Conservation (phyloP, 2,797 vertebrate genomes). For the Diceros bicornis region DNA sequence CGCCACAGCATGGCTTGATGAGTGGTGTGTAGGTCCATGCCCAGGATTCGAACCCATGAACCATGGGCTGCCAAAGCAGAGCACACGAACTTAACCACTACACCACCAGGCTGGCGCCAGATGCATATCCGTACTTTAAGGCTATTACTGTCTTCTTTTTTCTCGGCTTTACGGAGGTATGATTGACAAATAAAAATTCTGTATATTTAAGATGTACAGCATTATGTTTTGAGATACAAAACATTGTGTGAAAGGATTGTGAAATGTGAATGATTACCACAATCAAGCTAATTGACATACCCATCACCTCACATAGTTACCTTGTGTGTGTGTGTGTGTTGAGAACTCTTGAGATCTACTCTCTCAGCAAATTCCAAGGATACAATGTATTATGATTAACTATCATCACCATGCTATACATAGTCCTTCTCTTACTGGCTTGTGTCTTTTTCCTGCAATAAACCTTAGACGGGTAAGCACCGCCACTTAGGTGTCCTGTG, state of each 20-base stretch:
- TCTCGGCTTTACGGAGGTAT: not conserved
- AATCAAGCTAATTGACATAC: not conserved
- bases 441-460: not conserved
- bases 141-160: not conserved
- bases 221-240: not conserved
- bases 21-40: too few species aligned
- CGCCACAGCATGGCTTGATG: too few species aligned
- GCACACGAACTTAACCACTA: too few species aligned
- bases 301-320: not conserved
- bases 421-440: not conserved
- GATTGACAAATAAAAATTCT: not conserved
- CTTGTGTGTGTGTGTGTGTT: not conserved
- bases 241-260: not conserved
- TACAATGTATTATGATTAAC: not conserved
- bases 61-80: too few species aligned
- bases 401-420: not conserved
- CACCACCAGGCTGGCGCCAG: too few species aligned
- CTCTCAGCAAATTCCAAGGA: not conserved
- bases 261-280: not conserved
- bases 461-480: not conserved
- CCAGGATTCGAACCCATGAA: too few species aligned
- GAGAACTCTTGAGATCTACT: not conserved
- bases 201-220: not conserved
- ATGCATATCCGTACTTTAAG: not conserved
- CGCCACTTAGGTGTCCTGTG: not conserved